Base-by-base conservation (phyloP, 2,113 vertebrate genomes). In the Diadophis punctatus region DNA sequence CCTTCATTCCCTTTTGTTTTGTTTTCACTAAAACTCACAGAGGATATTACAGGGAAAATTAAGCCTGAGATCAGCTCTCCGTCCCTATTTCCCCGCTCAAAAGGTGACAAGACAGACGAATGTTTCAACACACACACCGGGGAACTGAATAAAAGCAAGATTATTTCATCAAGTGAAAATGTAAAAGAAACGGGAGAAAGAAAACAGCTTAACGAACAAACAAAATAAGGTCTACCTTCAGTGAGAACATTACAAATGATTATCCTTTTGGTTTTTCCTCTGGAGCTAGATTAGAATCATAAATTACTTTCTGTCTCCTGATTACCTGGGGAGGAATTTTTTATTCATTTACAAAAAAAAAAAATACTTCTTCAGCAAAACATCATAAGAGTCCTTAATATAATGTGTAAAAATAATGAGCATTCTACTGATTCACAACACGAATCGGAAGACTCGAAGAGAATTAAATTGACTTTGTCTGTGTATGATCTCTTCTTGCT, bases 131-230 rank as follows among this genome's bases (percentile, higher is more conserved):
- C 46, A 16, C 51, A 8, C 91, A 56, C 5, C 51, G 87, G 23
- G 87, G 10, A 25, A 55, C 52, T 68, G 89, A 93, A 95, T 55
- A 87, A 87, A 0, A 95, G 12, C 0, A 63, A 93, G 91, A 56
- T 6, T 0, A 1, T 23, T 0, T 10, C 4, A 90, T 74, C 20
- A 58, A 85, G 55, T 90, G 56, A 1, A 12, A 96, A 74, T 39
- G 56, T 56, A 89, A 89, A 85, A 11, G 51, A 93, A 95, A 92
- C 0, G 0, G 93, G 30, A 93, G 0, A 14, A 90, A 90, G 88
- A 23, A 94, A 92, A 93, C 2, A 56, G n/a, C 87, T 39, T 39
- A 86, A 93, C 8, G 91, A 56, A 93, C 93, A 74, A 95, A 43
- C 84, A 51, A 52, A 96, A 74, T 60, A 91, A 68, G 5, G n/a